Evolutionary conservation across 1,140 invertebrate species (phyloP), one percentile per base, ranked within the genome.

Genomic region (Aphaenogaster rudis): DNA sequence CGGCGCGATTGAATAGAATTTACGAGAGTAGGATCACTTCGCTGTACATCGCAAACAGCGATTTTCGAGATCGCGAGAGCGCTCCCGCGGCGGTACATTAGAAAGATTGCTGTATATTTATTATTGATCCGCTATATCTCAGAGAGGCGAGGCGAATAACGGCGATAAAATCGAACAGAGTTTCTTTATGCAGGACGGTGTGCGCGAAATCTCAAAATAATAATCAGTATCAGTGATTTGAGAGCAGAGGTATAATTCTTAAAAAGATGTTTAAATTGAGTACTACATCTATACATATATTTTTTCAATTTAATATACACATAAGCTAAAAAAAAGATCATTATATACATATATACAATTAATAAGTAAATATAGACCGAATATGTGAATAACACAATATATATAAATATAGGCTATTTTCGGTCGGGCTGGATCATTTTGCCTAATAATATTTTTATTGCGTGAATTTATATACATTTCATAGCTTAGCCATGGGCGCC

Each of bases 51-150:
- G 80, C 69, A 48, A 61, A 61, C 59, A 50, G 80, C 54, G 54
- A 63, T 76, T 42, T n/a, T 61, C n/a, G 54, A 39, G 33, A 74
- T 61, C 69, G 69, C 54, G 80, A 39, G 80, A 61, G 21, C 74
- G 80, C 54, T 59, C 13, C 48, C 28, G 69, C 80, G 69, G 52
- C 17, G 45, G 71, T 76, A 76, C 80, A 84, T 84, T 84, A 84
- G 69, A 84, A 84, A 84, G 80, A 84, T 84, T 84, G 69, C 80
- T 84, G 69, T 84, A 76, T 84, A 84, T 84, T 84, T 76, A 84
- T 84, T 84, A 84, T 84, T 84, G 80, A 84, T 84, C 45, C 54
- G 69, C 17, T 57, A 61, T 84, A 54, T 36, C 28, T 48, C 28
- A 17, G 17, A 8, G 28, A 82, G 4, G 52, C 54, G 66, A 17